Evolutionary conservation across 1,140 invertebrate genomes (phyloP).

Genomic region (Wasmannia auropunctata): DNA sequence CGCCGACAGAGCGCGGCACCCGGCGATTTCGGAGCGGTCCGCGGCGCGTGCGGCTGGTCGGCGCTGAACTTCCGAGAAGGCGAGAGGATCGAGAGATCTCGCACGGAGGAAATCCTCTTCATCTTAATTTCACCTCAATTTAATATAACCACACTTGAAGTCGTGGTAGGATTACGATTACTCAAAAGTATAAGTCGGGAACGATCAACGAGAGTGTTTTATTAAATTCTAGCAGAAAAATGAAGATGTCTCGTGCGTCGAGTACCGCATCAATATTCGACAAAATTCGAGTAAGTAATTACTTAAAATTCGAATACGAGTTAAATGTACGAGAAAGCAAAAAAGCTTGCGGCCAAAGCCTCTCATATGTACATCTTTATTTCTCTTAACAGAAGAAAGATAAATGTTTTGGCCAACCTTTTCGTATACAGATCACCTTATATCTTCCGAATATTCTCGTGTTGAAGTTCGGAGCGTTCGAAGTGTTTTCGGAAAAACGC

Average conservation of each 20-base stretch:
- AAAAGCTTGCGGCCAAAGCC: not conserved
- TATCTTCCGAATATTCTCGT: not conserved
- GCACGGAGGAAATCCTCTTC: not conserved
- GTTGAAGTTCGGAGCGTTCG: not conserved
- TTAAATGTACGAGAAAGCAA: not conserved
- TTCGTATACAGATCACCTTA: not conserved
- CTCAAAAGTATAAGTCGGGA: too few relatives aligned
- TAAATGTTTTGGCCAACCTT: not conserved
- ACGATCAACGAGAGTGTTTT: not conserved
- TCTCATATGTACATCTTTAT: not conserved
- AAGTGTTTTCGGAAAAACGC: not conserved
- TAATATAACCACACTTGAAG: too few relatives aligned
- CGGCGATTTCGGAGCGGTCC: not conserved
- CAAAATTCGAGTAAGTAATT: not conserved
- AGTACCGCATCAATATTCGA: not conserved
- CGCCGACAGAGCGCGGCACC: slow-evolving; percentile 14
- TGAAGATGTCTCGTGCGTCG: not conserved
- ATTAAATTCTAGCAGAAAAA: not conserved
- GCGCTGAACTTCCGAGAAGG: not conserved
- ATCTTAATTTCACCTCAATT: too few relatives aligned
- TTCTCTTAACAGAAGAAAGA: not conserved
- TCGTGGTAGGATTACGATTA: not conserved
- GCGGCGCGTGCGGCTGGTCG: not conserved
- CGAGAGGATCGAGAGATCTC: not conserved
- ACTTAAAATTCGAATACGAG: too few relatives aligned